Evolutionary conservation across 2,113 vertebrate species (phyloP), one percentile per base, ranked within the genome.

Genomic region (Cygnus atratus): DNA sequence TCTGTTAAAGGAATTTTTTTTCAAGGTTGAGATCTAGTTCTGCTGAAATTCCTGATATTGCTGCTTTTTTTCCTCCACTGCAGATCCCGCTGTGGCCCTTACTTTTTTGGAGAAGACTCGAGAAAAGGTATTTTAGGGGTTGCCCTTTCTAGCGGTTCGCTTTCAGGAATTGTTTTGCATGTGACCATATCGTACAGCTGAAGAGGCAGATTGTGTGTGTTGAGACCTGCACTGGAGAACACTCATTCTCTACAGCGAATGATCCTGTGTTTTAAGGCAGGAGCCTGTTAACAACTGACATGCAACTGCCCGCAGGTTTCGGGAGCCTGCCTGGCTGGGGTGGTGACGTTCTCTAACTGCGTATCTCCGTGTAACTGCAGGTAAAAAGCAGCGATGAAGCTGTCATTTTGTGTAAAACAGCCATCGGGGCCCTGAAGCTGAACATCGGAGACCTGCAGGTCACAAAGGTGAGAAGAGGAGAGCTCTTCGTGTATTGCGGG

Each of bases 311-410:
- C 10, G 31, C 10, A 9, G 48, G 35, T 10, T 18, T 39, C 28
- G 3, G 11, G 33, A 52, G 14, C 65, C 31, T 18, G 3, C 9
- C 19, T 65, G 73, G 48, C 52, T 76, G 77, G 18, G 6, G 24
- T 21, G 43, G 48, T 31, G 11, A 8, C 13, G 0, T 10, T 15
- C 72, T 39, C 84, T 70, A 70, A 73, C 41, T 13, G 0, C 2
- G 19, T n/a, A 1, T 65, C 28, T 79, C 28, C 87, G 35, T 29
- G 35, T 81, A 6, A 12, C 57, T 84, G 48, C 85, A 99, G 99
- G 99, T 99, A 54, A 99, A 99, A 95, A 99, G 98, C 96, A 99
- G 98, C 0, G 99, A 99, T 0, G 99, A 99, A 95, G 99, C 99
- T 0, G 98, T 99, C 75, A 99, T 99, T 83, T 96, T 99, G 80